Evolutionary conservation across 2,113 vertebrate species (phyloP), one percentile per base, ranked within the genome.

Genomic region (Neolamprologus caudopunctatus): DNA sequence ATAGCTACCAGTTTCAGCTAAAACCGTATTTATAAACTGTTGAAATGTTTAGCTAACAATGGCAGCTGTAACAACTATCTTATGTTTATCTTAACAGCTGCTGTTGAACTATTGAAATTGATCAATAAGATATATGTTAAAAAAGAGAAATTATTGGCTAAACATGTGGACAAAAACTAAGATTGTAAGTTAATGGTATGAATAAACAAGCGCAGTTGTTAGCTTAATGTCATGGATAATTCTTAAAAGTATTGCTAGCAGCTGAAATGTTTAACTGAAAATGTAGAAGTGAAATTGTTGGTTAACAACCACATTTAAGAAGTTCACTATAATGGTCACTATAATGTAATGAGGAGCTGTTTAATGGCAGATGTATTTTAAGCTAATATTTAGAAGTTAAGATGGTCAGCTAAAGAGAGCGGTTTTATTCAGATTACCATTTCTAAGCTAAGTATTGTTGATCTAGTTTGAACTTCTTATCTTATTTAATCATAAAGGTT

Each of bases 381-480:
- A 73, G 31, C 10, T 66, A 45, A 9, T 73, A 24, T 24, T 73
- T 16, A 45, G 3, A 42, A 6, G 66, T 73, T 73, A 42, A 71
- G 66, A 24, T 24, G 0, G 7, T 21, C 19, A 6, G 66, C 37
- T 42, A 71, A 63, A 5, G 58, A 33, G 28, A n/a, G 58, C 10
- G 2, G 31, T 66, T 66, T 66, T 35, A 66, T 66, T 66, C 17
- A 66, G 58, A 35, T 63, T 5, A 63, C 17, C 61, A 35, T 66
- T 35, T 35, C 35, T 35, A 35, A 66, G 7, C 61, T 3, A 0
- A 10, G 66, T 71, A 45, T 24, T 73, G n/a, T 3, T 45, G 0
- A 45, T 73, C 21, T n/a, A 26, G 66, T 73, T 45, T 73, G 1
- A 73, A 26, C 21, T 73, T 10, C 28, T 61, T 33, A 0, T 78